These are phyloP conservation scores for Peromyscus nudipes DNA, from an alignment of 2,797 vertebrate species.

Conservation along the genomic window DNA sequence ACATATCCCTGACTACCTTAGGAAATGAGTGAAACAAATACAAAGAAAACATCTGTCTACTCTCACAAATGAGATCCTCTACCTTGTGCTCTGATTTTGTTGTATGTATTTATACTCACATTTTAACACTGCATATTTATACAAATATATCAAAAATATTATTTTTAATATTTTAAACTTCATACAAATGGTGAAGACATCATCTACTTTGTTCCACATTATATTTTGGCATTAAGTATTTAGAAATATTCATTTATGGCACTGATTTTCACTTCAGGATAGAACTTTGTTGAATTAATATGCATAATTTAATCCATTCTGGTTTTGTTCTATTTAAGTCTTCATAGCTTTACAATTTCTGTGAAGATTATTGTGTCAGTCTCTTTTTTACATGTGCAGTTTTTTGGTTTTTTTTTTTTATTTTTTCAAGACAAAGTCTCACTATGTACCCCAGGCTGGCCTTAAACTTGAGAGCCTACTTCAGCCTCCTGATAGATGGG, in stretches of 20 bases:
- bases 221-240: background rate
- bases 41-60: background rate
- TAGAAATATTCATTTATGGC: background rate
- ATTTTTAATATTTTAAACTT: slow-evolving; percentile 15
- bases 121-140: background rate
- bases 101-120: background rate
- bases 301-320: background rate
- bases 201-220: background rate
- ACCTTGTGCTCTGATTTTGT: background rate
- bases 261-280: background rate
- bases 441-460: background rate
- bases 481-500: background rate
- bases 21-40: slow-evolving; percentile 24
- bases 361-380: background rate
- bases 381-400: background rate
- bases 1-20: background rate
- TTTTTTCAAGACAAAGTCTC: background rate
- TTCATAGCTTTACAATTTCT: background rate
- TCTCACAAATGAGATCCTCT: background rate
- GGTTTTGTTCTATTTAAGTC: background rate
- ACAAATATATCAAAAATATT: background rate
- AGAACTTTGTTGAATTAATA: background rate
- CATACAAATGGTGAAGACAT: background rate
- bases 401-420: background rate
- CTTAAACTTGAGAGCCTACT: background rate